Conservation (phyloP, 1,140 invertebrate genomes). For the Neuroterus valhalla region DNA sequence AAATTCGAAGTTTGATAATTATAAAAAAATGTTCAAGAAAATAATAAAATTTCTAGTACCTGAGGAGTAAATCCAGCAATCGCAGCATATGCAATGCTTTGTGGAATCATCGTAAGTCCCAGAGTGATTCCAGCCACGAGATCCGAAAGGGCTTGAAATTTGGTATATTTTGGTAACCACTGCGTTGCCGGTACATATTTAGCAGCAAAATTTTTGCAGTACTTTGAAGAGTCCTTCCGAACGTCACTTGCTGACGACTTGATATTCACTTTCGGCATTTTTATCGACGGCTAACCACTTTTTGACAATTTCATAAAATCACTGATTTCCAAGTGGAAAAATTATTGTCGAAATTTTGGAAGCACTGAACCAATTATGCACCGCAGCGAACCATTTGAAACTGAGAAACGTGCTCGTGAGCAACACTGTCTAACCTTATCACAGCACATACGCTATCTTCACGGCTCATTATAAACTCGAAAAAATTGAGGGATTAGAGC, state of each 20-base stretch:
- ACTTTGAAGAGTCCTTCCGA: constrained; percentile 6
- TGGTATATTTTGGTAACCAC: constrained; percentile 81
- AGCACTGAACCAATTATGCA: background rate
- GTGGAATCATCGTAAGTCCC: constrained; percentile 88
- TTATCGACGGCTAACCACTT: background rate
- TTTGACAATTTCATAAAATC: background rate
- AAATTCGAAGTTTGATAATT: too few relatives aligned
- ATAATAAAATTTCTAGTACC: constrained; percentile 70
- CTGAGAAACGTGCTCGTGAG: background rate
- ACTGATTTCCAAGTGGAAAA: background rate
- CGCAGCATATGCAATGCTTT: constrained; percentile 88
- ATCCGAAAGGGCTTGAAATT: constrained; percentile 78
- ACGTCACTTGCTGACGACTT: background rate
- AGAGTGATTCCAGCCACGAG: constrained; percentile 86
- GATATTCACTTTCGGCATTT: constrained; percentile 8
- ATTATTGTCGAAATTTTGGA: background rate
- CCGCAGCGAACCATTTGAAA: background rate
- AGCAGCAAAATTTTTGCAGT: constrained; percentile 40
- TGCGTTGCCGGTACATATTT: constrained; percentile 75
- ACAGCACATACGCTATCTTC: constrained; percentile 21
- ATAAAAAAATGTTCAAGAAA: background rate
- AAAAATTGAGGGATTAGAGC: constrained; percentile 13
- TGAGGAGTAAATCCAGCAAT: constrained; percentile 84
- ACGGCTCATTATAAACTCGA: constrained; percentile 12
- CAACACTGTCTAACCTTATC: constrained; percentile 1